A percentile compares a stretch with the other conserved stretches of the same genome.
Conservation (phyloP, 2,113 vertebrate species). For the Entomyzon cyanotis region DNA sequence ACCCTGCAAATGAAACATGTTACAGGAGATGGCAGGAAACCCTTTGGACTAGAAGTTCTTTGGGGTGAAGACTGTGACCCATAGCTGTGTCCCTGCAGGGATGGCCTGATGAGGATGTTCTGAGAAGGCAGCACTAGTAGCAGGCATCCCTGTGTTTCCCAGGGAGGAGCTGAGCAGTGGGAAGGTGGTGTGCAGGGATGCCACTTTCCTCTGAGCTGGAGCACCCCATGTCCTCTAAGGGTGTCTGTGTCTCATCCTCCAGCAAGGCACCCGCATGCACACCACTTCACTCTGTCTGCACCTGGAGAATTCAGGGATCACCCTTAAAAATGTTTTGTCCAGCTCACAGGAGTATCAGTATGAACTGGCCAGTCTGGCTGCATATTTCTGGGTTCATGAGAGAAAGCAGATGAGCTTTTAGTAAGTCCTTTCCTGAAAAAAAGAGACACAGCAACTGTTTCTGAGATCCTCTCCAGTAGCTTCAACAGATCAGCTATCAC, state of each 20-base stretch:
- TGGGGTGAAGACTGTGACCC: background rate
- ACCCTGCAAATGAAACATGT: background rate
- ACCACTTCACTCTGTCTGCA: rapidly evolving
- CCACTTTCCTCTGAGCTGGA: background rate
- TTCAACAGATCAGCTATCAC: background rate
- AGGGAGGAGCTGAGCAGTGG: background rate
- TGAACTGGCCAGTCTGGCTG: background rate
- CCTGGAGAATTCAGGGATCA: background rate
- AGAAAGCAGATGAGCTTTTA: background rate
- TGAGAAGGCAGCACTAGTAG: background rate
- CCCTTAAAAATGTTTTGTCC: background rate
- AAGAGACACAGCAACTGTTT: background rate
- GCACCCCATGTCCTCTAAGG: background rate
- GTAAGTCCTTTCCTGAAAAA: background rate
- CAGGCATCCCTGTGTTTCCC: background rate
- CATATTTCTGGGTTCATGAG: background rate
- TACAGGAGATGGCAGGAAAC: background rate
- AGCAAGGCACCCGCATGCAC: background rate
- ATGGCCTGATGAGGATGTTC: background rate
- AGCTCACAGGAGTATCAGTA: background rate
- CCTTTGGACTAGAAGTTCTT: background rate
- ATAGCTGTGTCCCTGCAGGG: background rate
- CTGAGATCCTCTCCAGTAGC: background rate
- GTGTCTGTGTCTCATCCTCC: background rate
- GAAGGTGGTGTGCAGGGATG: background rate